Conservation (phyloP, 2,888 invertebrate genomes). For the Drosophila birchii region DNA sequence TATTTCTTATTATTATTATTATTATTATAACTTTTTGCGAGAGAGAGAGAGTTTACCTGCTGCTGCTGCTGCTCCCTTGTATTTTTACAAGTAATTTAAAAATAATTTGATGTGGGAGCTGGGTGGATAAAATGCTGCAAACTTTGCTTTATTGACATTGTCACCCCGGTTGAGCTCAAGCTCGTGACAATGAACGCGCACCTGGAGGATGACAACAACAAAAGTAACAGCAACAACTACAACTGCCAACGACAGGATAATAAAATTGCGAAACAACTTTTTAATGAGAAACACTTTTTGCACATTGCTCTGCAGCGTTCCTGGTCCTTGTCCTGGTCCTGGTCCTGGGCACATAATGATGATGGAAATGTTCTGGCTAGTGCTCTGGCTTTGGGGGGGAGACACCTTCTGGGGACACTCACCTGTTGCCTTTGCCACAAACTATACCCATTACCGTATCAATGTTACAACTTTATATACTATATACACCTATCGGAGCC, state of each 20-base stretch:
- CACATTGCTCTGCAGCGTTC: slow-evolving; percentile 54
- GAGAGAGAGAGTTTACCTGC: slow-evolving; percentile 7
- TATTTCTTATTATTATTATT: slow-evolving; percentile 30
- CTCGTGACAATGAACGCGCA: slow-evolving; percentile 63
- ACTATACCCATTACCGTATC: slow-evolving; percentile 10
- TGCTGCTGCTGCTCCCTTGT: slow-evolving; percentile 39
- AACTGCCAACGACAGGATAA: slow-evolving; percentile 60
- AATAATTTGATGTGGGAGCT: slow-evolving; percentile 63
- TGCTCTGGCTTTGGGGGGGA: too few relatives aligned
- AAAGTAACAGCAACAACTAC: slow-evolving; percentile 11
- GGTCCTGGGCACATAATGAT: slow-evolving; percentile 32
- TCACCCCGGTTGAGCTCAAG: slow-evolving; percentile 54
- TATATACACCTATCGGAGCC: background rate
- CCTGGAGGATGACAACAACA: slow-evolving; percentile 40
- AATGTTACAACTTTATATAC: slow-evolving; percentile 1
- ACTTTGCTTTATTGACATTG: slow-evolving; percentile 80
- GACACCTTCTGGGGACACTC: background rate
- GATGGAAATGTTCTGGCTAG: slow-evolving; percentile 7
- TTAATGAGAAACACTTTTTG: slow-evolving; percentile 79
- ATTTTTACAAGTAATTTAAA: slow-evolving; percentile 75
- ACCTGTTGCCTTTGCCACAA: slow-evolving; percentile 22
- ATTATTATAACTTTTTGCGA: slow-evolving; percentile 56
- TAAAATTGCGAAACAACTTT: slow-evolving; percentile 78
- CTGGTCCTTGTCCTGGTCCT: background rate
- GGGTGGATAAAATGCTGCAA: slow-evolving; percentile 38